Conservation (phyloP, 2,113 vertebrate genomes). For the Ariopsis seemanni region DNA sequence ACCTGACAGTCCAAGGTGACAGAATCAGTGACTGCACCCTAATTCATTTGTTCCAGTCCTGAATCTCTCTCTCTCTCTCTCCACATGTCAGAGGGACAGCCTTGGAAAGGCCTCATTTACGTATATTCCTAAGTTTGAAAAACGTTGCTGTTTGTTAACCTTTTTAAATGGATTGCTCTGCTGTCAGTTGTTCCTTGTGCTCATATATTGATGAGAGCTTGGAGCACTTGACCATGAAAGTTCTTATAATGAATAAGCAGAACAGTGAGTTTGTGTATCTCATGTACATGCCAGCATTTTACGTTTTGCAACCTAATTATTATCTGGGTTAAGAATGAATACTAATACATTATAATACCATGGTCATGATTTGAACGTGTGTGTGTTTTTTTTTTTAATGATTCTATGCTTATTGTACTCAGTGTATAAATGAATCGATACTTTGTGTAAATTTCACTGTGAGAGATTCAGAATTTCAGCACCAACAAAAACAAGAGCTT, state of each 20-base stretch:
- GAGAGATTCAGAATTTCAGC: neutral
- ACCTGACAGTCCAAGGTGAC: slow-evolving; percentile 38
- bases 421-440: neutral
- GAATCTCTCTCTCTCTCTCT: slow-evolving; percentile 7
- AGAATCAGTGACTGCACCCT: slow-evolving; percentile 41
- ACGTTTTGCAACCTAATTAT: neutral
- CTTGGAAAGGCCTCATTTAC: neutral
- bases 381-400: neutral
- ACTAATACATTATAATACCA: neutral
- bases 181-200: neutral
- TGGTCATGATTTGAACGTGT: slow-evolving; percentile 16
- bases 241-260: neutral
- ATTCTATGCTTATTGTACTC: neutral
- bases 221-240: neutral
- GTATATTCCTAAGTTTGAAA: neutral
- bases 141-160: neutral
- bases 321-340: neutral
- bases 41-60: slow-evolving; percentile 40
- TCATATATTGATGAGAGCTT: neutral
- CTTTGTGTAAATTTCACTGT: neutral
- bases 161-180: neutral
- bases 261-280: neutral
- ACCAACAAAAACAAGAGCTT: neutral
- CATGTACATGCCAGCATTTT: neutral
- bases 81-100: slow-evolving; percentile 19